Percentiles rank a stretch among this genome's conserved stretches.
phyloP scores from a whole-genome alignment of 2,113 vertebrate genomes.

The Petroica traversi region DNA sequence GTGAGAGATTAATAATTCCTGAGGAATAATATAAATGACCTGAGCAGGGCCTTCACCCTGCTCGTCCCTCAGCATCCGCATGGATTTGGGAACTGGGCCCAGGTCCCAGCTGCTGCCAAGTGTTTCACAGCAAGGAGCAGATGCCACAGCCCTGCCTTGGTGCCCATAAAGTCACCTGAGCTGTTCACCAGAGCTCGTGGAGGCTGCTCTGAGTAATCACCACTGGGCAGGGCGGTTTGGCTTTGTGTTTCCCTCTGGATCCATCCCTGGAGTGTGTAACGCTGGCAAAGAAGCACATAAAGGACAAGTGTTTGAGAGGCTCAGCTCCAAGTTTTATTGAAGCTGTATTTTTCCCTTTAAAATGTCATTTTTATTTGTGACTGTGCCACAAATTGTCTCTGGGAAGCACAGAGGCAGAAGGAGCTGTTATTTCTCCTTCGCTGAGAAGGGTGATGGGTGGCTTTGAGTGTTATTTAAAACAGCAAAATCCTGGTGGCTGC shows the following conservation, averaged over 20 bases:
- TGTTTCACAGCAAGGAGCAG: not conserved
- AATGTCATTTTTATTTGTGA: not conserved
- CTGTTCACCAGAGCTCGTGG: fast-evolving
- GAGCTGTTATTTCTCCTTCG: not conserved
- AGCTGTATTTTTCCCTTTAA: not conserved
- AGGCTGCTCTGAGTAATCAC: not conserved
- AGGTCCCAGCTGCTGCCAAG: fast-evolving
- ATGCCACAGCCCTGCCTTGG: not conserved
- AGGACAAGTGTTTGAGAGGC: not conserved
- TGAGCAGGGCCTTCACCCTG: not conserved
- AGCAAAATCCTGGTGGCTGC: not conserved
- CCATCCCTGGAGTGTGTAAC: not conserved
- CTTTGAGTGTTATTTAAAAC: not conserved
- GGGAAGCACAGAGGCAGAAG: not conserved
- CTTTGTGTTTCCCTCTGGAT: not conserved
- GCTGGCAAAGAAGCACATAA: not conserved
- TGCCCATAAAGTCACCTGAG: not conserved
- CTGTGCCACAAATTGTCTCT: not conserved
- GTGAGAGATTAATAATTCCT: not conserved
- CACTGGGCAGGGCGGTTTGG: fast-evolving
- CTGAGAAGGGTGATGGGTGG: not conserved
- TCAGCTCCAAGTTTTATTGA: slow-evolving; percentile 43
- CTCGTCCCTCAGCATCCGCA: fast-evolving
- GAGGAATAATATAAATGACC: not conserved
- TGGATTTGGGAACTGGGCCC: not conserved